These are phyloP conservation scores for Enteromius anoplus DNA, from an alignment of 2,797 vertebrate species.

Conservation along the genomic window DNA sequence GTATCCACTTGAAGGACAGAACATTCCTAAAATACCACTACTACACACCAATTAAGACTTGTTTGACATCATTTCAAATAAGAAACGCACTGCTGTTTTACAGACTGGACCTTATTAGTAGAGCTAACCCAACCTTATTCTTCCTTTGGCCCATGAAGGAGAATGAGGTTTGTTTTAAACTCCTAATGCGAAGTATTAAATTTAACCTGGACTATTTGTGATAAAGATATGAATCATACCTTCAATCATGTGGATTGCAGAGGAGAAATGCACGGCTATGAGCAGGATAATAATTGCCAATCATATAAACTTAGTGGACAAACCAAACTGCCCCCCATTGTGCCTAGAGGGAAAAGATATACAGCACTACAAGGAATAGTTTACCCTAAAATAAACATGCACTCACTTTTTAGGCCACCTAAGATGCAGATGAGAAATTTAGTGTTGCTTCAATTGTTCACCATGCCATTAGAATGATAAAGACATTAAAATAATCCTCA, in stretches of 20 bases:
- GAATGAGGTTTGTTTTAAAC: background rate
- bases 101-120: background rate
- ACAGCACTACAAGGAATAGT: background rate
- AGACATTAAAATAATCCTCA: too few relatives aligned
- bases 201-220: background rate
- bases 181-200: background rate
- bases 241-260: background rate
- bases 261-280: background rate
- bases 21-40: constrained; percentile 1
- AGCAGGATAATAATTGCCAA: background rate
- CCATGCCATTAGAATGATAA: background rate
- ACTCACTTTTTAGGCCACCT: background rate
- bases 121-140: background rate
- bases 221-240: background rate
- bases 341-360: background rate
- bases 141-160: background rate
- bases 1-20: constrained; percentile 1
- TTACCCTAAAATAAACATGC: background rate
- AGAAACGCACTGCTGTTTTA: background rate
- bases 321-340: background rate
- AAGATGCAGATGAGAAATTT: background rate
- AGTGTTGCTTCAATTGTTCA: background rate
- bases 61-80: background rate
- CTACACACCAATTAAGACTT: background rate
- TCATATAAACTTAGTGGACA: background rate